A percentile compares a stretch with the other conserved stretches of the same genome.
phyloP scores from a whole-genome alignment of 2,888 invertebrate species.

The Dolichopus griseipennis region DNA sequence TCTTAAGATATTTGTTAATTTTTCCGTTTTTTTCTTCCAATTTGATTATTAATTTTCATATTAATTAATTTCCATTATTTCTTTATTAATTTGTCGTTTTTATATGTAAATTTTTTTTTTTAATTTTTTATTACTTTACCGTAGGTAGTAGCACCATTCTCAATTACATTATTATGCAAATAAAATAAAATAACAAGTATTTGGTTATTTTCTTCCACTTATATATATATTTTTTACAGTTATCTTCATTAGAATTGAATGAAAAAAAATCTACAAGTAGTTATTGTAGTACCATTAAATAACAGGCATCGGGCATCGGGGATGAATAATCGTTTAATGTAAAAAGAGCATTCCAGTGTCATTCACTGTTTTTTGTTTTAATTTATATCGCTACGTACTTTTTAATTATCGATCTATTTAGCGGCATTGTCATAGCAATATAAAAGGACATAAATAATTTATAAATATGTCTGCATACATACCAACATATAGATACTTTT shows the following conservation, averaged over 20 bases:
- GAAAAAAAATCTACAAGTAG: too few species aligned
- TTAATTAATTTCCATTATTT: neutral
- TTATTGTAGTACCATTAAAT: neutral
- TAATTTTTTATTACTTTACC: neutral
- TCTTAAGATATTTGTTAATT: too few species aligned
- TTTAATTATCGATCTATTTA: neutral
- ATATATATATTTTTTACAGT: neutral
- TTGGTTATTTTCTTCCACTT: too few species aligned
- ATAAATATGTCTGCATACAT: neutral
- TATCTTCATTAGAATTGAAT: neutral
- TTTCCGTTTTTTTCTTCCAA: too few species aligned
- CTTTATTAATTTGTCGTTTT: neutral
- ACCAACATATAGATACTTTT: too few species aligned
- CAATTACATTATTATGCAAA: conserved; percentile 6
- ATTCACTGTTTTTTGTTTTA: too few species aligned
- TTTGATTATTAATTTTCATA: neutral
- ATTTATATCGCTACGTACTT: neutral
- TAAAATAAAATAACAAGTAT: too few species aligned
- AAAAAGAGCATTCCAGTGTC: too few species aligned
- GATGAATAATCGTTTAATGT: too few species aligned
- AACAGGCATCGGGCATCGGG: too few species aligned
- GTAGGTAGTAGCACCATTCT: neutral
- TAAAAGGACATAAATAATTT: neutral
- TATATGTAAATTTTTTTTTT: neutral
- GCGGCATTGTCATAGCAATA: neutral